Percentiles rank a stretch among this genome's conserved stretches.
Conservation (phyloP, 2,888 invertebrate genomes). For the Agrotis segetum region DNA sequence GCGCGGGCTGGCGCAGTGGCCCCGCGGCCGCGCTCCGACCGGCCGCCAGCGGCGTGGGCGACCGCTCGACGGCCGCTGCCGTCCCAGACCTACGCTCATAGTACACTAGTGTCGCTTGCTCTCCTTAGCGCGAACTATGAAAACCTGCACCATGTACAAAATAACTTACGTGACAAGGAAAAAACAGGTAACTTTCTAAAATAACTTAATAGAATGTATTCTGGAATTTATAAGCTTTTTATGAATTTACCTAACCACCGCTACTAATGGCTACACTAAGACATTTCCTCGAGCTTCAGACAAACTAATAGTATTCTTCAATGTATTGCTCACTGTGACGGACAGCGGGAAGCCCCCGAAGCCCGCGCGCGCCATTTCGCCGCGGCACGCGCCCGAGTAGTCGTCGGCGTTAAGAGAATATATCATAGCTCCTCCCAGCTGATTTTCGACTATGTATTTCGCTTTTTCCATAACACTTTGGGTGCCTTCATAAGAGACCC, state of each 20-base stretch:
- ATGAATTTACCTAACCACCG: slow-evolving; percentile 9
- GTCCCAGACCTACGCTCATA: slow-evolving; percentile 42
- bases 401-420: slow-evolving; percentile 96
- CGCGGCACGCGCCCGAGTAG: slow-evolving; percentile 91
- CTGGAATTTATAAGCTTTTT: slow-evolving; percentile 4
- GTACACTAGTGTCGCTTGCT: slow-evolving; percentile 48
- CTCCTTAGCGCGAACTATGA: slow-evolving; percentile 74
- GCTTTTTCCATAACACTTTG: slow-evolving; percentile 94
- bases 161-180: slow-evolving; percentile 87
- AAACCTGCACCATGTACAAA: slow-evolving; percentile 87
- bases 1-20: slow-evolving; percentile 43
- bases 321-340: slow-evolving; percentile 72
- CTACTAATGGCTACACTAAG: not conserved
- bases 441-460: slow-evolving; percentile 91
- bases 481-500: slow-evolving; percentile 96
- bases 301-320: slow-evolving; percentile 42
- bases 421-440: slow-evolving; percentile 95
- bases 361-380: slow-evolving; percentile 43
- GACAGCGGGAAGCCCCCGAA: slow-evolving; percentile 71
- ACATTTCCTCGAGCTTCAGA: slow-evolving; percentile 7
- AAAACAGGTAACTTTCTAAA: slow-evolving; percentile 80
- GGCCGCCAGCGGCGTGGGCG: slow-evolving; percentile 43
- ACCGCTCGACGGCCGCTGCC: slow-evolving; percentile 19
- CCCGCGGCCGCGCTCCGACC: slow-evolving; percentile 7
- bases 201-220: slow-evolving; percentile 29